Percentiles rank a stretch among this genome's conserved stretches.
Conservation (phyloP, 2,113 vertebrate species). For the Dermatemys mawii region DNA sequence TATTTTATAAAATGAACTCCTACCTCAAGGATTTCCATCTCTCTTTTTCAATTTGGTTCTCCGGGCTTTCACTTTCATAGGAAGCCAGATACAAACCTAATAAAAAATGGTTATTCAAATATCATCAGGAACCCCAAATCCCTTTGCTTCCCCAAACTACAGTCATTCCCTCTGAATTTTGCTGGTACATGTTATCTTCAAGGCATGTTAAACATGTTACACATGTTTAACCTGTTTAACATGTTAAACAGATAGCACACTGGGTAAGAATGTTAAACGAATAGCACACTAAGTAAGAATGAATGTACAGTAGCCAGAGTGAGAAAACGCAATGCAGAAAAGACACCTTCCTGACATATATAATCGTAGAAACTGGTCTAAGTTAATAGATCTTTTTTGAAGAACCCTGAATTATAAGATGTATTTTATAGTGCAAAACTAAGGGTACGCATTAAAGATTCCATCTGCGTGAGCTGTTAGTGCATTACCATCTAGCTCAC, state of each 20-base stretch:
- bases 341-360: not conserved
- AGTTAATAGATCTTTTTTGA: not conserved
- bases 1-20: not conserved
- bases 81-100: slow-evolving; percentile 85
- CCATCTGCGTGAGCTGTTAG: not conserved
- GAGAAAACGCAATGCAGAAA: not conserved
- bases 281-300: not conserved
- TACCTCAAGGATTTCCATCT: slow-evolving; percentile 86
- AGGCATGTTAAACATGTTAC: not conserved
- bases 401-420: not conserved
- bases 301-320: slow-evolving; percentile 7
- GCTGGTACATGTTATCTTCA: not conserved
- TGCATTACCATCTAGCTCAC: not conserved
- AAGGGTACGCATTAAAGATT: not conserved
- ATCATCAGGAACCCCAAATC: not conserved
- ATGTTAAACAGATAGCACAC: no score
- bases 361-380: not conserved
- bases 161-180: not conserved
- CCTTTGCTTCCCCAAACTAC: not conserved
- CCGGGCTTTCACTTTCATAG: slow-evolving; percentile 85
- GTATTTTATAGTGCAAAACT: not conserved
- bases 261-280: not conserved
- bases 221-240: no score
- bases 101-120: slow-evolving; percentile 18
- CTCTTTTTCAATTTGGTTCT: slow-evolving; percentile 85